A percentile compares a stretch with the other conserved stretches of the same genome.
These are phyloP conservation scores for Vireo griseus DNA, from an alignment of 2,797 vertebrate genomes.

Conservation along the genomic window DNA sequence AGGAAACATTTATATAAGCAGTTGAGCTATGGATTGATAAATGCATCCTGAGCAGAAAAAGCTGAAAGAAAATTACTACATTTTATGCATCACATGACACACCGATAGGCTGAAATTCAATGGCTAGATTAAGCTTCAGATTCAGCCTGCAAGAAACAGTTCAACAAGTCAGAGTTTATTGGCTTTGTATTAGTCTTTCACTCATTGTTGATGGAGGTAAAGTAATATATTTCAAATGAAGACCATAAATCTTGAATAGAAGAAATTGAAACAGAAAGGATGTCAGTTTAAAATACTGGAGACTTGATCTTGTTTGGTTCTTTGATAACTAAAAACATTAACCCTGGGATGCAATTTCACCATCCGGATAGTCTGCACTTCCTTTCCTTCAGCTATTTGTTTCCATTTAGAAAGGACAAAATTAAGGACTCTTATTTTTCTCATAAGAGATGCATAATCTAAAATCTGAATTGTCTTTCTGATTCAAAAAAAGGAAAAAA, in stretches of 20 bases:
- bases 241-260: background rate
- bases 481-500: background rate
- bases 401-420: background rate
- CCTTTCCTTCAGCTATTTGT: background rate
- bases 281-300: background rate
- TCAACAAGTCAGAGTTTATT: background rate
- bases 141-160: background rate
- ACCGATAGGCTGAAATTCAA: background rate
- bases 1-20: constrained; percentile 2
- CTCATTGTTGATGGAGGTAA: background rate
- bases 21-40: background rate
- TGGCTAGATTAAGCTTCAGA: background rate
- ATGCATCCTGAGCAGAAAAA: background rate
- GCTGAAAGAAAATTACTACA: background rate
- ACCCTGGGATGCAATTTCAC: background rate
- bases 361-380: background rate
- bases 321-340: background rate
- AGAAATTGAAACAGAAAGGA: background rate
- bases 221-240: background rate
- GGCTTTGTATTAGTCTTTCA: background rate
- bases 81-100: background rate
- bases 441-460: background rate
- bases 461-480: background rate
- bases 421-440: background rate
- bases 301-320: background rate